Base-by-base conservation (phyloP, 2,113 vertebrate genomes). In the Promerops cafer region DNA sequence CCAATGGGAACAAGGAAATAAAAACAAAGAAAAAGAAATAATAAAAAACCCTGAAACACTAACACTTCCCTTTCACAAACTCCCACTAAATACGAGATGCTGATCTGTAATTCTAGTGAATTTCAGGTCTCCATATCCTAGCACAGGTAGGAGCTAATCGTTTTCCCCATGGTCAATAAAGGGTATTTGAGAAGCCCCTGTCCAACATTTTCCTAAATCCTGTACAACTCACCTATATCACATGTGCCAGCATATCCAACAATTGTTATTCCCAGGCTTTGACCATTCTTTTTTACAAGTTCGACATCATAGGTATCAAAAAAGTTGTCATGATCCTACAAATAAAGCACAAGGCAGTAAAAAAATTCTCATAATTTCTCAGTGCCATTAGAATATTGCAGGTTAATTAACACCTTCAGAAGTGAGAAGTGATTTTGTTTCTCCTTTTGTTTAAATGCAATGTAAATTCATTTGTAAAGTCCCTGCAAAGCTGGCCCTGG, bases 221-320 rank as follows among this genome's bases (percentile, higher is more conserved):
- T 47, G 27, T 11, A 52, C 27, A 85, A 79, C 97, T 98, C 95
- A 99, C 99, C 99, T 69, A 97, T 60, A 56, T 98, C 98, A 90
- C 97, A 97, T 4, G 97, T 87, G 45, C 98, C 98, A 95, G 98
- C 98, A 97, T 99, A 98, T 22, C 99, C 99, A 75, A 99, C 97
- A 93, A 99, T 99, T 93, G 99, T 99, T 98, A 99, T 99, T 6
- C 99, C 99, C 30, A 99, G 98, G 90, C 99, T 99, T 96, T 99
- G 99, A 7, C 98, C 99, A 24, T 99, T 98, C 92, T 98, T 98
- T 97, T 99, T 99, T 66, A 95, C 81, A 64, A 99, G 97, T 53
- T 98, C 95, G 81, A 99, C 98, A 30, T 99, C 98, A 2, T 98
- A 99, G 87, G 98, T 98, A 96, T 99, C 99, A 83, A 98, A 98